These are phyloP conservation scores for Microcaecilia unicolor DNA, from an alignment of 2,797 vertebrate genomes.

Conservation along the genomic window DNA sequence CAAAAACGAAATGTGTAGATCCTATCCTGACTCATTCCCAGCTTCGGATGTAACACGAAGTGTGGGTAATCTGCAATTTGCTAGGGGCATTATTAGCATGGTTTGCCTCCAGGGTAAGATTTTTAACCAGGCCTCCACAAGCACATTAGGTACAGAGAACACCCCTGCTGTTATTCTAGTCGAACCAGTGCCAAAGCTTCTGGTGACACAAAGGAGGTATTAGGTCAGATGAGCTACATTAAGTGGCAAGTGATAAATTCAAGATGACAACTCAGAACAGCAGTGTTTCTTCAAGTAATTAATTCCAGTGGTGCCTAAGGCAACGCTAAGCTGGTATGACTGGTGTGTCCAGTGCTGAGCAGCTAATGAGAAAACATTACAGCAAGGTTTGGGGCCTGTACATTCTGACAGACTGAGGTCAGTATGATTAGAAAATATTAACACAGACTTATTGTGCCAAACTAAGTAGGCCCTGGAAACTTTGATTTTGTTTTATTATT, in stretches of 20 bases:
- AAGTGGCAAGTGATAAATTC: slow-evolving; percentile 98
- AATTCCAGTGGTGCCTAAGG: slow-evolving; percentile 94
- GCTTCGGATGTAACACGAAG: slow-evolving; percentile 34
- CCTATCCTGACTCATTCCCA: slow-evolving; percentile 46
- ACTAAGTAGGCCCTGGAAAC: slow-evolving; percentile 39
- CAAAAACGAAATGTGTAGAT: slow-evolving; percentile 56
- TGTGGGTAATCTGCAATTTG: slow-evolving; percentile 70
- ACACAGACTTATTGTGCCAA: slow-evolving; percentile 44
- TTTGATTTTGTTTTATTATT: slow-evolving; percentile 36
- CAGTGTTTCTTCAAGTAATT: slow-evolving; percentile 96
- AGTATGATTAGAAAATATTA: slow-evolving; percentile 54
- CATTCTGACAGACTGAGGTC: slow-evolving; percentile 60
- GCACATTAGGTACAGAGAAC: slow-evolving; percentile 38
- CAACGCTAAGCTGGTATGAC: slow-evolving; percentile 62
- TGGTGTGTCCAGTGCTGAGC: slow-evolving; percentile 78
- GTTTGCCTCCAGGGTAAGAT: slow-evolving; percentile 77
- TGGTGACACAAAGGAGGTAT: slow-evolving; percentile 64
- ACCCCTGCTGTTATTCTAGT: slow-evolving; percentile 39
- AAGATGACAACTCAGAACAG: slow-evolving; percentile 94
- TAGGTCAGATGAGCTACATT: slow-evolving; percentile 93
- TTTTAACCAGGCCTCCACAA: slow-evolving; percentile 50
- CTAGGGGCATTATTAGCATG: slow-evolving; percentile 85
- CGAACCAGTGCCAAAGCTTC: slow-evolving; percentile 55
- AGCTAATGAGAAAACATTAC: slow-evolving; percentile 91
- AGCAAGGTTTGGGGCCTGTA: slow-evolving; percentile 67